phyloP scores from a whole-genome alignment of 2,797 vertebrate species.

The Sebastes baramenuke region DNA sequence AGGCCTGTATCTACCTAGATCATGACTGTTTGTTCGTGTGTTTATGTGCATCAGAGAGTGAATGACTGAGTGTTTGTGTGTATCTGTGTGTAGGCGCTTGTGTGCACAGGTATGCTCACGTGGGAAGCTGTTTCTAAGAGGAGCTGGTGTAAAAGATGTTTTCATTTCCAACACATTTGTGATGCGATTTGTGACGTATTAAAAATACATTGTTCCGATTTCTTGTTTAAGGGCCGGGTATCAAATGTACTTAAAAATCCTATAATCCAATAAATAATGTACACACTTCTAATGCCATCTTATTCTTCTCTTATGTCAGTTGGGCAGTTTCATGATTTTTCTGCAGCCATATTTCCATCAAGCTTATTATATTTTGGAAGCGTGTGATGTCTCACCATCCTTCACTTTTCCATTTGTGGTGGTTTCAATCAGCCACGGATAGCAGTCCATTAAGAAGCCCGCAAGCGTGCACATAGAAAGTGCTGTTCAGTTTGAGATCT shows the following conservation, averaged over 20 bases:
- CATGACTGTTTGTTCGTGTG: neutral
- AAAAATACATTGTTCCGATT: neutral
- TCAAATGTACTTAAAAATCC: neutral
- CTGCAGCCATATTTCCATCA: neutral
- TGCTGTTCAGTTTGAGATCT: neutral
- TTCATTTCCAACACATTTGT: neutral
- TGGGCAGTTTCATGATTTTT: neutral
- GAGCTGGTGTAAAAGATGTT: neutral
- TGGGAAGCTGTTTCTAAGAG: neutral
- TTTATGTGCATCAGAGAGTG: neutral
- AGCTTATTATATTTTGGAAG: neutral
- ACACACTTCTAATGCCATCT: neutral
- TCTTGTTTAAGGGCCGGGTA: neutral
- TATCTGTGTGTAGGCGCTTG: neutral
- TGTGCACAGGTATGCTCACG: neutral
- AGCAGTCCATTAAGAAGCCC: neutral
- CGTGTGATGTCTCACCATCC: neutral
- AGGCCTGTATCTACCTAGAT: constrained; percentile 26
- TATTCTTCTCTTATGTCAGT: neutral
- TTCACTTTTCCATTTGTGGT: constrained; percentile 8
- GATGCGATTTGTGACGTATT: neutral
- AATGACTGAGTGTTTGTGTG: neutral
- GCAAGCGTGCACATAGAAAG: neutral
- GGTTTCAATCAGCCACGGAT: neutral
- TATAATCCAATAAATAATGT: neutral